Conservation (phyloP, 2,797 vertebrate genomes). For the Argentina silus region DNA sequence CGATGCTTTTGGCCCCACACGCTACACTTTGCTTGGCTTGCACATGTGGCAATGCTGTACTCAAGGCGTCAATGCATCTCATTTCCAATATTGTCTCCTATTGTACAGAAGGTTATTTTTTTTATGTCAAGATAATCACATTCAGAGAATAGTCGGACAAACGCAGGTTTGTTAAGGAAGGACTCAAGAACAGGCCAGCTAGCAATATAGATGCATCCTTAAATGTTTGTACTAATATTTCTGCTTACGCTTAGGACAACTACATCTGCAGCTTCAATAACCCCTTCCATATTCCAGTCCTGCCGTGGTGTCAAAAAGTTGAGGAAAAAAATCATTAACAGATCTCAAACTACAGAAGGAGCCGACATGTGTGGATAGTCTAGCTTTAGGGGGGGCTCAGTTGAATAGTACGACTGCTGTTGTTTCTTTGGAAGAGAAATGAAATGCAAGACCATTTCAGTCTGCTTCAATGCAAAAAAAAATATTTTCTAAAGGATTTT, state of each 20-base stretch:
- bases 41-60: constrained; percentile 63
- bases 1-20: constrained; percentile 51
- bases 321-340: constrained; percentile 18
- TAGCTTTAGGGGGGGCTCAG: constrained; percentile 42
- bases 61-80: constrained; percentile 61
- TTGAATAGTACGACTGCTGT: constrained; percentile 41
- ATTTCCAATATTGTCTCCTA: constrained; percentile 68
- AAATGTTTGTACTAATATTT: constrained; percentile 55
- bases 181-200: constrained; percentile 47
- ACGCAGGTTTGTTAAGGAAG: constrained; percentile 43
- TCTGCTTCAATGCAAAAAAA: constrained; percentile 46
- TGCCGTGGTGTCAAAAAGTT: constrained; percentile 48
- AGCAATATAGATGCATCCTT: constrained; percentile 50
- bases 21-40: constrained; percentile 68
- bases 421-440: constrained; percentile 32
- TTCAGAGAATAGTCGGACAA: constrained; percentile 54
- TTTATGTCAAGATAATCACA: constrained; percentile 50
- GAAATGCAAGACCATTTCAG: constrained; percentile 53
- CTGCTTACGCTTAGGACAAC: constrained; percentile 49
- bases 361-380: constrained; percentile 36
- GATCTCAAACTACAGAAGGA: constrained; percentile 37
- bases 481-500: constrained; percentile 21
- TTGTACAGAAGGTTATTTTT: constrained; percentile 68
- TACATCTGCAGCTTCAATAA: constrained; percentile 55
- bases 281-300: constrained; percentile 40